Percentiles rank a stretch among this genome's conserved stretches.
Evolutionary conservation across 2,797 vertebrate genomes (phyloP).

Genomic region (Hydrophis major): DNA sequence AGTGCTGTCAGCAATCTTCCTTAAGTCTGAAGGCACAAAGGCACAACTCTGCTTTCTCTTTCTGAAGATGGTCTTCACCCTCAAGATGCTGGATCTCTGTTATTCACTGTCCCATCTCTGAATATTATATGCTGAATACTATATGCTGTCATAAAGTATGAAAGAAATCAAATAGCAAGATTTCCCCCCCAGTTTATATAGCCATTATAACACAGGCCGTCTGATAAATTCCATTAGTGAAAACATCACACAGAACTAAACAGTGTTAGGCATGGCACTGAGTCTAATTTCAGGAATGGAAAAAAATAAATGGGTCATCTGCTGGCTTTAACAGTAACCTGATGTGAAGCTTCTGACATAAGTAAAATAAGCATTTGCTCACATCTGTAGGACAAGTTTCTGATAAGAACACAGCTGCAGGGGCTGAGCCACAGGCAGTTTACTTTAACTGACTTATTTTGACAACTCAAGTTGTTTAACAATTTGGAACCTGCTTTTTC

Average conservation of each 20-base stretch:
- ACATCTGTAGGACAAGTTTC: neutral
- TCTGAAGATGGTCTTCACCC: conserved; percentile 78
- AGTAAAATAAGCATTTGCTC: neutral
- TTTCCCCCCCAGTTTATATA: neutral
- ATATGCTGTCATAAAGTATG: conserved; percentile 77
- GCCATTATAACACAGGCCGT: neutral
- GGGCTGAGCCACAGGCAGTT: neutral
- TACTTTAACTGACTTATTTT: neutral
- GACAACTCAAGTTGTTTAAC: neutral
- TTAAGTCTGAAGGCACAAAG: conserved; percentile 87
- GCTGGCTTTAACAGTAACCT: neutral
- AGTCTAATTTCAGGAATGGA: neutral
- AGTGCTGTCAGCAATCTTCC: conserved; percentile 76
- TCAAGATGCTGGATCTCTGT: conserved; percentile 77
- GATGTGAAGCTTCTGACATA: neutral
- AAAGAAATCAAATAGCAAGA: conserved; percentile 69
- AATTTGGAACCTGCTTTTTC: neutral
- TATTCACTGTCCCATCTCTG: conserved; percentile 81
- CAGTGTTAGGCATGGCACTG: neutral
- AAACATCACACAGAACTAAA: neutral
- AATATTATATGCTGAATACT: conserved; percentile 77
- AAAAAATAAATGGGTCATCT: neutral
- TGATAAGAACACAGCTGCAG: neutral
- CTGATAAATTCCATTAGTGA: too few species aligned
- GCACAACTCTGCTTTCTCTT: conserved; percentile 78